Percentiles rank a stretch among this genome's conserved stretches.
Evolutionary conservation across 2,797 vertebrate genomes (phyloP).

Genomic region (Staurois parvus): DNA sequence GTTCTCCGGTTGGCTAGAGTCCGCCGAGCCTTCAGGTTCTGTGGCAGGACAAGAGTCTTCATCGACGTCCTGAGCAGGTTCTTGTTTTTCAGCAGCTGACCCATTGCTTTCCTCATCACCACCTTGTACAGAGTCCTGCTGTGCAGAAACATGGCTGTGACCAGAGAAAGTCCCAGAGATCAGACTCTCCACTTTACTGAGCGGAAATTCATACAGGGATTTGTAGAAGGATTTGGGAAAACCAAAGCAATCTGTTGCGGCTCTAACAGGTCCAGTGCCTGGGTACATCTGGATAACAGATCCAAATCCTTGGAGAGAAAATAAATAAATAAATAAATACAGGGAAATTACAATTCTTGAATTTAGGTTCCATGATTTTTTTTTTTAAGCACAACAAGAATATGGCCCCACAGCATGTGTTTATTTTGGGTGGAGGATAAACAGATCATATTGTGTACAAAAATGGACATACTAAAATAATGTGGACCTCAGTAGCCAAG

Average conservation of each 20-base stretch:
- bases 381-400: no score
- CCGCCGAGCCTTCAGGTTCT: conserved; percentile 57
- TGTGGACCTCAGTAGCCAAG: no score
- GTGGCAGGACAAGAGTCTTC: conserved; percentile 57
- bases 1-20: conserved; percentile 66
- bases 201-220: conserved; percentile 90
- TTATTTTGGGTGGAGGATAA: no score
- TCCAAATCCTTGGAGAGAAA: conserved; percentile 83
- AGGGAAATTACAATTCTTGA: not conserved
- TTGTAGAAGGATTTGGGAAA: conserved; percentile 89
- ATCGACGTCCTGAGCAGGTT: conserved; percentile 64
- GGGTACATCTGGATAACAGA: conserved; percentile 95
- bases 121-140: conserved; percentile 61
- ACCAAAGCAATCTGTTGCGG: conserved; percentile 92
- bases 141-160: conserved; percentile 65
- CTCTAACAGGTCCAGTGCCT: conserved; percentile 88
- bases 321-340: conserved; percentile 17
- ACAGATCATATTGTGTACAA: no score
- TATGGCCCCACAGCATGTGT: no score
- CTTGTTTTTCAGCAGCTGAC: conserved; percentile 64
- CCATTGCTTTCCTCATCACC: conserved; percentile 70
- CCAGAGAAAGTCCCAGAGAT: conserved; percentile 83
- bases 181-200: conserved; percentile 89
- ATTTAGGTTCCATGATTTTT: no score
- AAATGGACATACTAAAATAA: no score